Conservation (phyloP, 2,888 invertebrate species). For the Tenthredo livida region DNA sequence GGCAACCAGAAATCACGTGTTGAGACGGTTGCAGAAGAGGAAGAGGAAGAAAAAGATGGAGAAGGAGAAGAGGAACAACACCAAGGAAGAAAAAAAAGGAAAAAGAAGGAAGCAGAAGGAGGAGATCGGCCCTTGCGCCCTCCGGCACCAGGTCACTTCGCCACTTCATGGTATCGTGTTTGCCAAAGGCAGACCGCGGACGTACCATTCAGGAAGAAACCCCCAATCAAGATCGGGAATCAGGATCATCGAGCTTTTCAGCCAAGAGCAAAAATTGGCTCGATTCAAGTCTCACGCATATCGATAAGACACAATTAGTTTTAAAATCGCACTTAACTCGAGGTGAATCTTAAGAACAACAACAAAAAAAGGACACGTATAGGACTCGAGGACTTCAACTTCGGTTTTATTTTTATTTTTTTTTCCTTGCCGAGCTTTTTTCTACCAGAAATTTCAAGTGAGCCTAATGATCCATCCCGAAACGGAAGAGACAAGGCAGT, state of each 20-base stretch:
- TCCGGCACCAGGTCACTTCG: conserved; percentile 64
- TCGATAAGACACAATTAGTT: not conserved
- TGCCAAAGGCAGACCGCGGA: conserved; percentile 71
- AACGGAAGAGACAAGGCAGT: conserved; percentile 9
- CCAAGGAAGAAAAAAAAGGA: not conserved
- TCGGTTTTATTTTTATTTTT: not conserved
- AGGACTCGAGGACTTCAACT: not conserved
- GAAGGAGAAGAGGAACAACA: not conserved
- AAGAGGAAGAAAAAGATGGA: not conserved
- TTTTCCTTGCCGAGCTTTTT: not conserved
- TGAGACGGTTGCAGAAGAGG: conserved; percentile 4
- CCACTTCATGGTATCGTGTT: conserved; percentile 68
- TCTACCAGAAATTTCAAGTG: conserved; percentile 38
- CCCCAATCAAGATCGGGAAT: not conserved
- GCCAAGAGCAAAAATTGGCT: not conserved
- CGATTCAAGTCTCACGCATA: not conserved
- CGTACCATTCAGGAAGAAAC: conserved; percentile 21
- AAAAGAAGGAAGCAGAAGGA: not conserved
- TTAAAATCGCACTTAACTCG: not conserved
- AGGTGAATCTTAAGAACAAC: not conserved
- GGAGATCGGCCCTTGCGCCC: conserved; percentile 29
- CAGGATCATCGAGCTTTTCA: not conserved
- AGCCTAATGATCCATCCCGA: conserved; percentile 24
- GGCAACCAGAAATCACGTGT: conserved; percentile 21
- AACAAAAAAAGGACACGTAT: not conserved